A percentile compares a stretch with the other conserved stretches of the same genome.
phyloP scores from a whole-genome alignment of 2,113 vertebrate species.

The Aptenodytes patagonicus region DNA sequence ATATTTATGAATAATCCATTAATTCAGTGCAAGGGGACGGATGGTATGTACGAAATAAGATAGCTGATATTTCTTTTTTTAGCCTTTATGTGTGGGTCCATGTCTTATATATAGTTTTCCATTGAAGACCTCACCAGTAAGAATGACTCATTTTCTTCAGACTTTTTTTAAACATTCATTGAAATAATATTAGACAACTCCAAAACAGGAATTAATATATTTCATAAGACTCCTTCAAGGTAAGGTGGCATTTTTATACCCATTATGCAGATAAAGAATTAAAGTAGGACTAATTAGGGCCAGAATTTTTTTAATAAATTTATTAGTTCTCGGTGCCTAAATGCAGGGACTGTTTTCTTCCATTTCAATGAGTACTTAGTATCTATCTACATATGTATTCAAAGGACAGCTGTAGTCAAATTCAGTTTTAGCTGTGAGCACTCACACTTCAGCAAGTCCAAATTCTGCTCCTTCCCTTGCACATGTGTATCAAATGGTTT shows the following conservation, averaged over 20 bases:
- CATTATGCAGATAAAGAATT: background rate
- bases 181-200: slow-evolving; percentile 26
- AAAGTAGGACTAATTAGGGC: background rate
- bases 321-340: background rate
- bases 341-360: background rate
- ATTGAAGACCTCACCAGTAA: slow-evolving; percentile 37
- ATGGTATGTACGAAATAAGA: background rate
- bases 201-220: background rate
- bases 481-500: background rate
- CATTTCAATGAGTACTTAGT: background rate
- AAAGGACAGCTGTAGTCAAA: background rate
- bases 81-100: slow-evolving; percentile 13
- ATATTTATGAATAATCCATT: slow-evolving; percentile 6
- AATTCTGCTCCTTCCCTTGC: background rate
- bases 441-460: background rate
- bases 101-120: slow-evolving; percentile 19
- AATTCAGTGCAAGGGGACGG: background rate
- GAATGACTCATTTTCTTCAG: slow-evolving; percentile 41
- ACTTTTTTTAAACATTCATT: slow-evolving; percentile 14
- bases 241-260: background rate
- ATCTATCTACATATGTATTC: background rate
- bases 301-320: too few species aligned
- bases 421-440: background rate
- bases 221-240: background rate
- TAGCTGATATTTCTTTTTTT: slow-evolving; percentile 27